A percentile compares a stretch with the other conserved stretches of the same genome.
phyloP scores from a whole-genome alignment of 2,888 invertebrate genomes.

The Nipponacmea schrenckii region DNA sequence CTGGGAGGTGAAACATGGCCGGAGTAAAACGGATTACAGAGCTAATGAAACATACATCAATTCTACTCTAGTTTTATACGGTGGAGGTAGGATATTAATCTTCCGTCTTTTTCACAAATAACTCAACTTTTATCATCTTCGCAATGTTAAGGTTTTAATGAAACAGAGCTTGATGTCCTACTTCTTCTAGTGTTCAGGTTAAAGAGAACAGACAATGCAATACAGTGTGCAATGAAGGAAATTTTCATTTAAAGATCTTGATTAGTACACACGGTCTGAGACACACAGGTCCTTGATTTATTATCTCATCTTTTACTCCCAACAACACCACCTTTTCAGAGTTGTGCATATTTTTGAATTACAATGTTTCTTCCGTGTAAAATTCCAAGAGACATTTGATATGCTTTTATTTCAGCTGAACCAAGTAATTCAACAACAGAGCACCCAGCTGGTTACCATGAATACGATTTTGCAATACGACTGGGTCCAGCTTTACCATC shows the following conservation, averaged over 20 bases:
- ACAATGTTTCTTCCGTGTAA: too few relatives aligned
- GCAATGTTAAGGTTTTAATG: neutral
- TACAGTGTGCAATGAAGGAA: too few relatives aligned
- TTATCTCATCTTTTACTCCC: too few relatives aligned
- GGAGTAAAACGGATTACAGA: constrained; percentile 51
- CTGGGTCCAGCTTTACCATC: constrained; percentile 60
- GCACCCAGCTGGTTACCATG: constrained; percentile 50
- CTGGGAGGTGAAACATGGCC: constrained; percentile 54
- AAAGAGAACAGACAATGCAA: too few relatives aligned
- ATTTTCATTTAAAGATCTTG: too few relatives aligned
- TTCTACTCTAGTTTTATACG: constrained; percentile 42
- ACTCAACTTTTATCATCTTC: neutral
- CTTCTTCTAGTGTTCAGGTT: too few relatives aligned
- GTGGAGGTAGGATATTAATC: constrained; percentile 34
- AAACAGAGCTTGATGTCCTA: neutral
- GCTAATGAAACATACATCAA: constrained; percentile 54
- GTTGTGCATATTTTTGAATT: too few relatives aligned
- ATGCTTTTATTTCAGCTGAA: constrained; percentile 3
- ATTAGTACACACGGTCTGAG: too few relatives aligned
- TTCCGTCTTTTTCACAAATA: neutral
- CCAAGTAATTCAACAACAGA: constrained; percentile 21
- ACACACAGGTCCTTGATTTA: too few relatives aligned
- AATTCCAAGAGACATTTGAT: too few relatives aligned
- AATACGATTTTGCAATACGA: constrained; percentile 48
- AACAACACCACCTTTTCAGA: too few relatives aligned